A percentile compares a stretch with the other conserved stretches of the same genome.
phyloP scores from a whole-genome alignment of 35 echinoderm and acorn worm species.

The Acanthaster planci region DNA sequence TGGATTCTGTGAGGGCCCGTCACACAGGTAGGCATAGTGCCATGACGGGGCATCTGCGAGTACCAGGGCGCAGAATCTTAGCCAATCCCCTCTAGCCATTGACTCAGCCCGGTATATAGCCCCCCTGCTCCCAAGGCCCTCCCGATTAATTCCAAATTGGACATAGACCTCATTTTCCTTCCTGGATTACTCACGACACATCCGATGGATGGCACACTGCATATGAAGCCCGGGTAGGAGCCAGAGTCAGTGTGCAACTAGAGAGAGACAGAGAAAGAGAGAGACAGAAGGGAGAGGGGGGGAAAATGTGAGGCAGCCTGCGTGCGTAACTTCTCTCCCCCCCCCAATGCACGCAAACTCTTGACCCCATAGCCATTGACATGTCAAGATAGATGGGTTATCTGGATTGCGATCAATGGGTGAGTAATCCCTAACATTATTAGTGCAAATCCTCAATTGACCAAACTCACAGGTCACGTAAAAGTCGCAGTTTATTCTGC shows the following conservation, averaged over 20 bases:
- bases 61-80: neutral
- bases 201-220: slow-evolving; percentile 6
- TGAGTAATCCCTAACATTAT: slow-evolving; percentile 31
- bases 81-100: slow-evolving; percentile 4
- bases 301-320: too few relatives aligned
- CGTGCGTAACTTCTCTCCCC: neutral
- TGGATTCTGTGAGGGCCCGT: neutral
- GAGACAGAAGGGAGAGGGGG: too few relatives aligned
- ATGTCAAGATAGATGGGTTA: slow-evolving; percentile 27
- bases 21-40: neutral
- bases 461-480: slow-evolving; percentile 29
- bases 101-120: slow-evolving; percentile 2
- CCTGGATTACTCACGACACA: slow-evolving; percentile 46
- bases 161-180: slow-evolving; percentile 47
- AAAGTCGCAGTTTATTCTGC: slow-evolving; percentile 5
- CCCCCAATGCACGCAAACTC: slow-evolving; percentile 3
- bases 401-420: neutral
- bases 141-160: slow-evolving; percentile 37
- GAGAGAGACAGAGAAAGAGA: too few relatives aligned
- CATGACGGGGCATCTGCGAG: too few relatives aligned
- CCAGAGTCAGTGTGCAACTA: too few relatives aligned
- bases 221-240: slow-evolving; percentile 2
- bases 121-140: slow-evolving; percentile 1
- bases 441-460: slow-evolving; percentile 31
- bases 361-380: neutral